A percentile compares a stretch with the other conserved stretches of the same genome.
Conservation (phyloP, 2,888 invertebrate genomes). For the Diloba caeruleocephala region DNA sequence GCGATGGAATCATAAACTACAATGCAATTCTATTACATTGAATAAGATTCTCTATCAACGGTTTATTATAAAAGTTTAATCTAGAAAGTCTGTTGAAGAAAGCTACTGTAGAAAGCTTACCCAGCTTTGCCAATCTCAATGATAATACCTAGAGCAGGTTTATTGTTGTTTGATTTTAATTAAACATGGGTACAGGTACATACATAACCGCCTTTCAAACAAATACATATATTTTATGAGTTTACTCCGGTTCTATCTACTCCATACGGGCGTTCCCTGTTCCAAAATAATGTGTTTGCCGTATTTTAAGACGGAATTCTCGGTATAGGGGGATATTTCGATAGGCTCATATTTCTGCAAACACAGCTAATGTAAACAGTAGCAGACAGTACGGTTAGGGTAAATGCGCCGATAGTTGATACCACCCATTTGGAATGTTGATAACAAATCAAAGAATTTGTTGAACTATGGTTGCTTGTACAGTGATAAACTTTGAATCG, state of each 20-base stretch:
- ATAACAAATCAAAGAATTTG: conserved; percentile 56
- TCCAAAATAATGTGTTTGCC: too few species aligned
- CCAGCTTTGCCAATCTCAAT: conserved; percentile 22
- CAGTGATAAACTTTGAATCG: conserved; percentile 14
- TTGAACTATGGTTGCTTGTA: conserved; percentile 32
- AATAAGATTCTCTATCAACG: neutral
- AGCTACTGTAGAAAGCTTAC: conserved; percentile 41
- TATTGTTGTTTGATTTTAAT: conserved; percentile 25
- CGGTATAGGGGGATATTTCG: too few species aligned
- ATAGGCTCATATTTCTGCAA: too few species aligned
- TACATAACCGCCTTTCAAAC: too few species aligned
- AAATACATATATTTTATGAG: too few species aligned
- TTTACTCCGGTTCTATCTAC: too few species aligned
- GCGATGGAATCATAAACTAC: too few species aligned
- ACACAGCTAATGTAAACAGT: conserved; percentile 8
- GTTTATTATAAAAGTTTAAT: conserved; percentile 16
- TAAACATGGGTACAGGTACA: neutral
- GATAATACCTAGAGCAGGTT: conserved; percentile 38
- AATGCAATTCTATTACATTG: neutral
- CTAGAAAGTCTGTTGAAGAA: conserved; percentile 39
- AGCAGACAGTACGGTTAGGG: conserved; percentile 16
- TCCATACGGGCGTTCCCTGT: too few species aligned
- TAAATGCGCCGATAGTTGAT: conserved; percentile 16
- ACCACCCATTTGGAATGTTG: conserved; percentile 48
- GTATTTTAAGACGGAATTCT: too few species aligned